A percentile compares a stretch with the other conserved stretches of the same genome.
Evolutionary conservation across 2,797 vertebrate genomes (phyloP).

Genomic region (Hippocampus kuda): DNA sequence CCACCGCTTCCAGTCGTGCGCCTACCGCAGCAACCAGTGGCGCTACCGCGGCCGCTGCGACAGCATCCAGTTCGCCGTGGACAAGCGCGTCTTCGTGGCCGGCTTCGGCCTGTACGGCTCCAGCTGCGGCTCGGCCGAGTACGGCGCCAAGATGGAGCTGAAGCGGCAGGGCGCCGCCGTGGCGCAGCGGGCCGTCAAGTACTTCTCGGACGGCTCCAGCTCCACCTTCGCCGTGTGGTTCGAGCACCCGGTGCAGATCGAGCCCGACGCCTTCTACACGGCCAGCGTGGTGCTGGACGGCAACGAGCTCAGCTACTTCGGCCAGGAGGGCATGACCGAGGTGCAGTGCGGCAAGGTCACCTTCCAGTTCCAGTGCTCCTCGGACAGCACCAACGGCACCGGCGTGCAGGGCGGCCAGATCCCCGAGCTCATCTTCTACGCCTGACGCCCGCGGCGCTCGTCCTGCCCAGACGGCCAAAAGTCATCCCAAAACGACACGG

Average conservation of each 20-base stretch:
- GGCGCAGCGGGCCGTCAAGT: constrained; percentile 85
- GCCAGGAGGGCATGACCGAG: constrained; percentile 97
- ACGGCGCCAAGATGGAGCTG: constrained; percentile 94
- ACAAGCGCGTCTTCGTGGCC: constrained; percentile 88
- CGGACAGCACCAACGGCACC: constrained; percentile 95
- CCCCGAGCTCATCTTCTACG: constrained; percentile 95
- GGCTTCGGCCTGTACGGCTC: constrained; percentile 95
- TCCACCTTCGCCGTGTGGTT: constrained; percentile 92
- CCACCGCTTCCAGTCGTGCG: constrained; percentile 96
- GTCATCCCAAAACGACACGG: no score
- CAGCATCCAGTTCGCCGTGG: constrained; percentile 97
- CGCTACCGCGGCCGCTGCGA: constrained; percentile 93
- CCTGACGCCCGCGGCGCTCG: constrained; percentile 59
- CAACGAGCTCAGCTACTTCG: constrained; percentile 95
- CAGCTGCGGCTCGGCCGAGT: constrained; percentile 92
- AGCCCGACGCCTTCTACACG: constrained; percentile 95
- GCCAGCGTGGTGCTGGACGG: constrained; percentile 94
- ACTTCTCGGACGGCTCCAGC: constrained; percentile 94
- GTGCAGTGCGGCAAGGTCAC: constrained; percentile 96
- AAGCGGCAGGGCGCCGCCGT: constrained; percentile 85
- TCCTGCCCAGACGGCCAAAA: no score
- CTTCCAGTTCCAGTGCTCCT: constrained; percentile 98
- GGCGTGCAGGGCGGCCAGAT: constrained; percentile 97
- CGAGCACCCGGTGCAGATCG: constrained; percentile 92
- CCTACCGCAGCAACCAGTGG: constrained; percentile 98